Evolutionary conservation across 2,888 invertebrate species (phyloP).

Genomic region (Ichneumoninae sp.): DNA sequence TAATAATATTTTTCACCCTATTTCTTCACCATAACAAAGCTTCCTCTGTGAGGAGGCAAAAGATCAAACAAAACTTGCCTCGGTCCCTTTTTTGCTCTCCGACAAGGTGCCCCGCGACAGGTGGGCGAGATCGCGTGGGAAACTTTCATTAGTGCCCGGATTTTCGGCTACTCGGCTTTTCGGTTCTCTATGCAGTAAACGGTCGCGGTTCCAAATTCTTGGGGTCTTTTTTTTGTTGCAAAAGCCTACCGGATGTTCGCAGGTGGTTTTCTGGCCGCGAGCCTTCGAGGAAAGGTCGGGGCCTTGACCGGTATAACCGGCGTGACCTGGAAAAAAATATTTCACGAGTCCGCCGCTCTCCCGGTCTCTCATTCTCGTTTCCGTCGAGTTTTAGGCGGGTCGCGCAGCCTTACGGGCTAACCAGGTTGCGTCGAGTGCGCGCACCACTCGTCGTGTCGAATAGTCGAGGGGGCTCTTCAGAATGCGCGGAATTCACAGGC

Average conservation of each 20-base stretch:
- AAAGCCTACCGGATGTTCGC: background rate
- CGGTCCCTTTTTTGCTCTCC: background rate
- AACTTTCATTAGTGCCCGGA: conserved; percentile 20
- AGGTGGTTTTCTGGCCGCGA: conserved; percentile 15
- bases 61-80: background rate
- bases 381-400: conserved; percentile 18
- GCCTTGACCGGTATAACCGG: conserved; percentile 43
- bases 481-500: conserved; percentile 73
- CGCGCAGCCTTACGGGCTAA: background rate
- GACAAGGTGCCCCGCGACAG: background rate
- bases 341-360: background rate
- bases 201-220: background rate
- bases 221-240: background rate
- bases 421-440: background rate
- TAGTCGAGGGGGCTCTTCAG: conserved; percentile 53
- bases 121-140: conserved; percentile 44
- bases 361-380: too few relatives aligned
- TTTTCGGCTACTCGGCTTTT: conserved; percentile 17
- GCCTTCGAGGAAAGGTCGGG: conserved; percentile 25
- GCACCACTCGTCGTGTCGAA: conserved; percentile 28
- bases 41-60: too few relatives aligned
- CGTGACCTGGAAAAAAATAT: conserved; percentile 47
- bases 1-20: too few relatives aligned
- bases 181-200: background rate
- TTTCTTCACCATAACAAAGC: too few relatives aligned